These are phyloP conservation scores for Coreius guichenoti DNA, from an alignment of 2,797 vertebrate species.

Conservation along the genomic window DNA sequence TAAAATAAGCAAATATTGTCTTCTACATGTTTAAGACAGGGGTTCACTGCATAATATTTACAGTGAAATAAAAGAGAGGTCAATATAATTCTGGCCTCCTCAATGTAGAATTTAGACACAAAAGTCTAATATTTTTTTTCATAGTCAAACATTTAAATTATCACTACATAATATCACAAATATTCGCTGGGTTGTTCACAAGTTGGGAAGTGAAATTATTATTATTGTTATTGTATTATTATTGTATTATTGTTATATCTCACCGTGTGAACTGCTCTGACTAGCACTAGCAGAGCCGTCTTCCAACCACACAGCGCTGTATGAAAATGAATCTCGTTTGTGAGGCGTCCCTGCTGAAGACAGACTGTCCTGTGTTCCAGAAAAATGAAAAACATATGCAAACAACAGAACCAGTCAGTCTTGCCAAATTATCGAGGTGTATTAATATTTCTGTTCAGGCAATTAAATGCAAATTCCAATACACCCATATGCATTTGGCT, in stretches of 20 bases:
- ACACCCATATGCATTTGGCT: background rate
- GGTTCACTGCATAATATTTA: background rate
- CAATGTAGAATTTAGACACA: background rate
- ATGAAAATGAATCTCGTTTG: constrained; percentile 87
- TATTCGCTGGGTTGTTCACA: background rate
- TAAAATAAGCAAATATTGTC: background rate
- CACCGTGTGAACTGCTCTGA: constrained; percentile 84
- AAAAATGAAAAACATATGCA: constrained; percentile 20
- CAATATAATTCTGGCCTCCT: background rate
- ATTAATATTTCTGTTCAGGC: background rate
- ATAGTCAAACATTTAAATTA: background rate
- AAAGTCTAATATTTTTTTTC: background rate
- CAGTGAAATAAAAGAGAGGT: background rate
- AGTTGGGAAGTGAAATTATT: background rate
- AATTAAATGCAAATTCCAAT: constrained; percentile 9
- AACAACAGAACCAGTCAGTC: constrained; percentile 3
- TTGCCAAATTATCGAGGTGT: background rate
- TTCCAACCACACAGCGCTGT: constrained; percentile 86
- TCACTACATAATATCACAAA: background rate
- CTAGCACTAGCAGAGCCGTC: constrained; percentile 84
- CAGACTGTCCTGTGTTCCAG: constrained; percentile 82
- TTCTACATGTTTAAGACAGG: background rate
- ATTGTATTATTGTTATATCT: background rate
- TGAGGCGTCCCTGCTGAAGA: constrained; percentile 87
- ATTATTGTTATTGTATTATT: no score